Evolutionary conservation across 2,888 invertebrate genomes (phyloP).

Genomic region (Slavum lentiscoides): DNA sequence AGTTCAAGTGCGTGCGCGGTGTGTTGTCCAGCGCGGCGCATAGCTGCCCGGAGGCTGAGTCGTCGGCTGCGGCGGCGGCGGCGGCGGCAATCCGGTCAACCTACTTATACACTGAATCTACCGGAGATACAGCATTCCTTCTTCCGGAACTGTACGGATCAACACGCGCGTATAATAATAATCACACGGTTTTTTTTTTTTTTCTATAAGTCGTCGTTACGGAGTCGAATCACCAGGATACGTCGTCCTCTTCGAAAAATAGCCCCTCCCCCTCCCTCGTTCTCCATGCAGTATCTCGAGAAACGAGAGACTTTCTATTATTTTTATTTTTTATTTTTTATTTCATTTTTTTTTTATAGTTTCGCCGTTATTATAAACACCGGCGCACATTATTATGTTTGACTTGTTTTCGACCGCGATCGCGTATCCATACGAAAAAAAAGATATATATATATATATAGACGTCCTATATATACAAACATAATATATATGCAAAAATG

Average conservation of each 20-base stretch:
- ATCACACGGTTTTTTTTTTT: neutral
- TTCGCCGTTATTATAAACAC: neutral
- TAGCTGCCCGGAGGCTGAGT: conserved; percentile 37
- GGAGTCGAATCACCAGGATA: conserved; percentile 28
- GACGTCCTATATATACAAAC: neutral
- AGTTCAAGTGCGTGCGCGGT: conserved; percentile 26
- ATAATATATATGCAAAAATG: too few relatives aligned
- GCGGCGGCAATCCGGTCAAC: conserved; percentile 35
- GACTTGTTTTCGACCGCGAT: conserved; percentile 20
- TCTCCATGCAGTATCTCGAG: too few relatives aligned
- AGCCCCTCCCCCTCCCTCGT: neutral
- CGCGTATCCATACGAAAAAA: neutral
- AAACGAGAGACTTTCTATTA: conserved; percentile 21
- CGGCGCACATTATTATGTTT: neutral
- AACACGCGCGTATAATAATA: conserved; percentile 21
- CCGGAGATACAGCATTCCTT: conserved; percentile 51
- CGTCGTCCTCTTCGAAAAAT: neutral
- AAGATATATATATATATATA: neutral
- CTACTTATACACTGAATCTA: conserved; percentile 49
- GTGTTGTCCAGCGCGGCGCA: conserved; percentile 5
- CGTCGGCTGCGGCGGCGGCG: too few relatives aligned
- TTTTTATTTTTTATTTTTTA: neutral
- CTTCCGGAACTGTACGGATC: conserved; percentile 35
- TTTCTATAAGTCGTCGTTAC: neutral
- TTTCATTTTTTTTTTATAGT: neutral